Evolutionary conservation across 2,797 vertebrate species (phyloP).

Genomic region (Dallia pectoralis): DNA sequence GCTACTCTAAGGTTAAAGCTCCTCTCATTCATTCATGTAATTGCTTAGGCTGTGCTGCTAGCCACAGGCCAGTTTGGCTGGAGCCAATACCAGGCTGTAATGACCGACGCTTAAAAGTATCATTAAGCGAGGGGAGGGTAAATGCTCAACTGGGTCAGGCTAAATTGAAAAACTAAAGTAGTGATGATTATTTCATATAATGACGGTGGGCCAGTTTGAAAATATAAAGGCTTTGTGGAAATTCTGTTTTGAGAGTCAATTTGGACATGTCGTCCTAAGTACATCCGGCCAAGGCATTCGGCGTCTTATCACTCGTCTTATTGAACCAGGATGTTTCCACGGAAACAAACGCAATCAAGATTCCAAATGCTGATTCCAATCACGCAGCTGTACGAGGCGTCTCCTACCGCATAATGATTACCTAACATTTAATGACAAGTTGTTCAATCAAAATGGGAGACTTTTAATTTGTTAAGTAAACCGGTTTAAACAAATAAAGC

Average conservation of each 20-base stretch:
- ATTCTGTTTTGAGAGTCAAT: not conserved
- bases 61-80: slow-evolving; percentile 38
- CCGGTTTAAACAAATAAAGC: no score
- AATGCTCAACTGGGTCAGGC: not conserved
- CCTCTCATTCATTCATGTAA: slow-evolving; percentile 55
- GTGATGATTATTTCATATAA: not conserved
- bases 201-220: not conserved
- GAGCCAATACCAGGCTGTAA: slow-evolving; percentile 27
- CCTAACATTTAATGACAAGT: no score
- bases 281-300: no score
- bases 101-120: not conserved
- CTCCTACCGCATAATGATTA: no score
- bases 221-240: not conserved
- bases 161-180: not conserved
- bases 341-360: no score
- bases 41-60: slow-evolving; percentile 39
- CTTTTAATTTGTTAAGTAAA: no score
- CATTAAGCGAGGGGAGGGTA: not conserved
- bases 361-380: no score
- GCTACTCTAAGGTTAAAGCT: slow-evolving; percentile 64
- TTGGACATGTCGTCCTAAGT: no score
- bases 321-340: no score
- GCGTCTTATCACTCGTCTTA: no score
- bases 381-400: no score
- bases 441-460: no score